A percentile compares a stretch with the other conserved stretches of the same genome.
These are phyloP conservation scores for Xestia ashworthii DNA, from an alignment of 2,888 invertebrate genomes.

Conservation along the genomic window DNA sequence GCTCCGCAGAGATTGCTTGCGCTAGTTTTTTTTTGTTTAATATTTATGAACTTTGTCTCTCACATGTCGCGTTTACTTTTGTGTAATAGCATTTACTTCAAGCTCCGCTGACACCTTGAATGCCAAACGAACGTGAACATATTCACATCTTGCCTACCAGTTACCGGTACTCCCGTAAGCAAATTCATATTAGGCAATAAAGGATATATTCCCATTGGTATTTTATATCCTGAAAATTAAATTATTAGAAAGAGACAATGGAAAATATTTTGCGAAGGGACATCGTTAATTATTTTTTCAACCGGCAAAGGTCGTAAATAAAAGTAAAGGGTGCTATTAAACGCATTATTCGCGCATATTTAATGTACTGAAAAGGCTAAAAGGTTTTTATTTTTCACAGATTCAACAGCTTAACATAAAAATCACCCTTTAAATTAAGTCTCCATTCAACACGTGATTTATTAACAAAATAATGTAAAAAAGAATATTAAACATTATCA, in stretches of 20 bases:
- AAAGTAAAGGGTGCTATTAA: slow-evolving; percentile 90
- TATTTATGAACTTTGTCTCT: slow-evolving; percentile 86
- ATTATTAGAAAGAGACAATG: slow-evolving; percentile 84
- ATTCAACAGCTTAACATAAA: slow-evolving; percentile 86
- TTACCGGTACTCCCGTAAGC: slow-evolving; percentile 24
- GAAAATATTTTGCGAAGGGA: slow-evolving; percentile 80
- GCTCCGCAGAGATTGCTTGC: slow-evolving; percentile 85
- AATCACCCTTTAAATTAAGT: slow-evolving; percentile 83
- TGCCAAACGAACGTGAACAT: slow-evolving; percentile 80
- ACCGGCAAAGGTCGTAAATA: slow-evolving; percentile 86
- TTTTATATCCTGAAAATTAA: slow-evolving; percentile 71
- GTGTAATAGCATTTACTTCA: slow-evolving; percentile 84
- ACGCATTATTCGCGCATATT: slow-evolving; percentile 89
- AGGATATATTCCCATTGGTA: slow-evolving; percentile 61
- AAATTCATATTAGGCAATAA: slow-evolving; percentile 51
- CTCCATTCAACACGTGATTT: slow-evolving; percentile 83
- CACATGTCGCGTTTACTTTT: slow-evolving; percentile 83
- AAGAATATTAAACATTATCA: slow-evolving; percentile 56
- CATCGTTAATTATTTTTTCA: slow-evolving; percentile 87
- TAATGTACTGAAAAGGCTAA: slow-evolving; percentile 89
- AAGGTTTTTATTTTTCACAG: slow-evolving; percentile 85
- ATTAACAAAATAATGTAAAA: slow-evolving; percentile 71
- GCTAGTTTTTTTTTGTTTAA: slow-evolving; percentile 86
- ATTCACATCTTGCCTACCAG: slow-evolving; percentile 54
- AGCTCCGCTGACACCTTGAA: slow-evolving; percentile 80